These are phyloP conservation scores for Actinopyga echinites DNA, from an alignment of 53 echinoderm and acorn worm species.

Conservation along the genomic window DNA sequence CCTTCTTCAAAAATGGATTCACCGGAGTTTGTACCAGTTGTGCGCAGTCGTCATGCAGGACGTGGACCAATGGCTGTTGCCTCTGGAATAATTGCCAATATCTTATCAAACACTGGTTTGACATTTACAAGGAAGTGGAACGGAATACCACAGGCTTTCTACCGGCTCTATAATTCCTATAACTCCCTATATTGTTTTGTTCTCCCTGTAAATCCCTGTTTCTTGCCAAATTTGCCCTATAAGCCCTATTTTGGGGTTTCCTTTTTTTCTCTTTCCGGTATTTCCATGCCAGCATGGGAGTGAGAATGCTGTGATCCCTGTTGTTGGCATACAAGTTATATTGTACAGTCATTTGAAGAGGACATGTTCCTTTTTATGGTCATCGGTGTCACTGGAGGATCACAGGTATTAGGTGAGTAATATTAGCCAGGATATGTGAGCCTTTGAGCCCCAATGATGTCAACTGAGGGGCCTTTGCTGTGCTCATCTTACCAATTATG, in stretches of 20 bases:
- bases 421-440: neutral
- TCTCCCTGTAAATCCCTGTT: no score
- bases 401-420: neutral
- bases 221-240: no score
- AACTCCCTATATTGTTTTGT: no score
- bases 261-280: no score
- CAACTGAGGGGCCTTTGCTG: slow-evolving; percentile 19
- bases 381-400: no score
- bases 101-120: neutral
- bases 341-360: no score
- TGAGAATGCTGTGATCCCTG: no score
- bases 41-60: slow-evolving; percentile 23
- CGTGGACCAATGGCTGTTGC: slow-evolving; percentile 22
- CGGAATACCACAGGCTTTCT: neutral
- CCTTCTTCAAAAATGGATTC: slow-evolving; percentile 7
- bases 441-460: slow-evolving; percentile 14
- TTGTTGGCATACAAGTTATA: no score
- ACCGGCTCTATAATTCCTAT: no score
- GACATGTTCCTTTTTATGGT: no score
- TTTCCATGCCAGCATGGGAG: no score
- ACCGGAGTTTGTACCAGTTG: slow-evolving; percentile 1
- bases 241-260: no score
- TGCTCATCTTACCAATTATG: slow-evolving; percentile 3
- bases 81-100: slow-evolving; percentile 23
- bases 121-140: slow-evolving; percentile 12